These are phyloP conservation scores for Melinopterus prodromus DNA, from an alignment of 2,888 invertebrate genomes.

Conservation along the genomic window DNA sequence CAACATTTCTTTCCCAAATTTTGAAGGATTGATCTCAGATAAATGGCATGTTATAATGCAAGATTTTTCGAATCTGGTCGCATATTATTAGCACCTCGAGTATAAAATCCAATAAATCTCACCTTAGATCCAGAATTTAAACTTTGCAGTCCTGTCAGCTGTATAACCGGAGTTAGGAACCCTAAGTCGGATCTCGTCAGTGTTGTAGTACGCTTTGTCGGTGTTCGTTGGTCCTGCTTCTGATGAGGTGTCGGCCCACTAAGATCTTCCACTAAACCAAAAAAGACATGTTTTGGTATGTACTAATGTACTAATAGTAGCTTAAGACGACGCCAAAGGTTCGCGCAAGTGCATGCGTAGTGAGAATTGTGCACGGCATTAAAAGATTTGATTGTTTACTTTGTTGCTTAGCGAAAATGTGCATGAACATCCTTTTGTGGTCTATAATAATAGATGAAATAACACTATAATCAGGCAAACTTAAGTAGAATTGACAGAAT, in stretches of 20 bases:
- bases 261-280: conserved; percentile 49
- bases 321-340: too few relatives aligned
- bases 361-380: too few relatives aligned
- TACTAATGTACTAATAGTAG: too few relatives aligned
- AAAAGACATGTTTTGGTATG: conserved; percentile 29
- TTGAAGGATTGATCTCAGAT: background rate
- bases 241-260: conserved; percentile 53
- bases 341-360: too few relatives aligned
- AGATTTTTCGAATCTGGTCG: too few relatives aligned
- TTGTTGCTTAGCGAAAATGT: too few relatives aligned
- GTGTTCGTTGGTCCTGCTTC: conserved; percentile 47
- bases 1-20: background rate
- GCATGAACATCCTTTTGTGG: too few relatives aligned
- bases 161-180: conserved; percentile 62
- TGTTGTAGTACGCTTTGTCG: conserved; percentile 42
- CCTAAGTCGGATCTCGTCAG: conserved; percentile 52
- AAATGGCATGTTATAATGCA: too few relatives aligned
- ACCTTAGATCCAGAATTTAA: conserved; percentile 56
- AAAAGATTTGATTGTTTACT: too few relatives aligned
- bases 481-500: too few relatives aligned
- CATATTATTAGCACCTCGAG: background rate
- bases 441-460: too few relatives aligned
- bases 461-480: too few relatives aligned
- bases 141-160: conserved; percentile 58
- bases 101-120: conserved; percentile 33